Evolutionary conservation across 1,140 invertebrate species (phyloP).

Genomic region (Acromyrmex heyeri): DNA sequence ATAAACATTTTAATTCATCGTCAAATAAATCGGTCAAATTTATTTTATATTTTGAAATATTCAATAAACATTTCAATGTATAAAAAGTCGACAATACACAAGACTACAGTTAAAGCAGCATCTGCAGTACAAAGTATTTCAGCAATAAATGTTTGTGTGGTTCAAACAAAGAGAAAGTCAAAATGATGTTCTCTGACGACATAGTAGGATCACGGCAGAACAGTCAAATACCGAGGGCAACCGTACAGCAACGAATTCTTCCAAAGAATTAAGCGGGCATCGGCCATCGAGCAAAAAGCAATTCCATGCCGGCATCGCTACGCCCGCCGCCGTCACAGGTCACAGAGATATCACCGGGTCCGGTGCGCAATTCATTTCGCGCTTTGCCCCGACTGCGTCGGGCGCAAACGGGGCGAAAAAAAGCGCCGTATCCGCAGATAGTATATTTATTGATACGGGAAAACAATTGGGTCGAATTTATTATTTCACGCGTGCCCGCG

Average conservation of each 20-base stretch:
- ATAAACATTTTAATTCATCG: not conserved
- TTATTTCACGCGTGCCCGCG: conserved; percentile 68
- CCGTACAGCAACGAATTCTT: conserved; percentile 48
- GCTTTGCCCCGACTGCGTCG: conserved; percentile 51
- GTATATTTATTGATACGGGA: conserved; percentile 77
- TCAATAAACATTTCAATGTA: not conserved
- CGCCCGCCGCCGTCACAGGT: conserved; percentile 41
- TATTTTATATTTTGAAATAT: not conserved
- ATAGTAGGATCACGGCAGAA: not conserved
- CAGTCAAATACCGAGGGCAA: conserved; percentile 19
- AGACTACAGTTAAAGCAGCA: not conserved
- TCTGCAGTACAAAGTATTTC: not conserved
- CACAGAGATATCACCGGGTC: conserved; percentile 60
- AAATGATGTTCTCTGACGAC: conserved; percentile 32
- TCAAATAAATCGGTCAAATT: not conserved
- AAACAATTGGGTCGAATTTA: conserved; percentile 77
- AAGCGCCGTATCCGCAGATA: conserved; percentile 65
- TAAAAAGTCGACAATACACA: not conserved
- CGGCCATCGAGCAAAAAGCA: conserved; percentile 60
- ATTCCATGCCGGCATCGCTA: conserved; percentile 38
- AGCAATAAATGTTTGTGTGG: conserved; percentile 41
- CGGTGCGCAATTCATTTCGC: conserved; percentile 69
- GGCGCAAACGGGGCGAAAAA: conserved; percentile 61
- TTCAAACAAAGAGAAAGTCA: conserved; percentile 1
- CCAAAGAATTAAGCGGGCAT: conserved; percentile 46